Percentiles rank a stretch among this genome's conserved stretches.
phyloP scores from a whole-genome alignment of 1,140 invertebrate genomes.

The Anagrus nilaparvatae region DNA sequence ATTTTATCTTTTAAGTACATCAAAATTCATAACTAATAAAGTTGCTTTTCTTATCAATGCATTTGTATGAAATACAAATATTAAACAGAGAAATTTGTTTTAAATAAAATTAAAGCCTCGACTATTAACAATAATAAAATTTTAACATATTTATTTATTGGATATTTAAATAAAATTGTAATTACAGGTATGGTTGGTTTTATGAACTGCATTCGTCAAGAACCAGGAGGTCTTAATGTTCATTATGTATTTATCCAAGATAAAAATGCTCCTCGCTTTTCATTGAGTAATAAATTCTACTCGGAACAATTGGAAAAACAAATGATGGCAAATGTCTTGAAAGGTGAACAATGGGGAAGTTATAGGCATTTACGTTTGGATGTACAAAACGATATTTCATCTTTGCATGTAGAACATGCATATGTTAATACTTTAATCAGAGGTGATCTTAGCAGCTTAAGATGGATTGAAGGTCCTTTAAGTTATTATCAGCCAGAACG shows the following conservation, averaged over 20 bases:
- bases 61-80: neutral
- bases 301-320: conserved; percentile 60
- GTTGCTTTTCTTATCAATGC: neutral
- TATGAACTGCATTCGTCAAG: conserved; percentile 77
- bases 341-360: conserved; percentile 70
- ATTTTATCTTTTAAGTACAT: too few relatives aligned
- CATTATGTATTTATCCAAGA: conserved; percentile 64
- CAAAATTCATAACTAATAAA: too few relatives aligned
- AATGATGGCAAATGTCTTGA: conserved; percentile 73
- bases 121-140: too few relatives aligned
- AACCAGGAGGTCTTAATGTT: conserved; percentile 66
- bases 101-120: too few relatives aligned
- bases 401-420: conserved; percentile 72
- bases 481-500: conserved; percentile 43
- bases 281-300: conserved; percentile 46
- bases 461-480: conserved; percentile 85
- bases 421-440: conserved; percentile 84
- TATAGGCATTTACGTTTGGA: conserved; percentile 69
- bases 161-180: too few relatives aligned
- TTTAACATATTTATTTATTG: too few relatives aligned
- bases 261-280: conserved; percentile 51
- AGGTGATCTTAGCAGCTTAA: conserved; percentile 84
- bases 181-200: conserved; percentile 70
- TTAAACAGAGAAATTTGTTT: too few relatives aligned
- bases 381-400: conserved; percentile 44